These are phyloP conservation scores for Drosophila simulans DNA, from an alignment of 1,140 invertebrate species.

Conservation along the genomic window DNA sequence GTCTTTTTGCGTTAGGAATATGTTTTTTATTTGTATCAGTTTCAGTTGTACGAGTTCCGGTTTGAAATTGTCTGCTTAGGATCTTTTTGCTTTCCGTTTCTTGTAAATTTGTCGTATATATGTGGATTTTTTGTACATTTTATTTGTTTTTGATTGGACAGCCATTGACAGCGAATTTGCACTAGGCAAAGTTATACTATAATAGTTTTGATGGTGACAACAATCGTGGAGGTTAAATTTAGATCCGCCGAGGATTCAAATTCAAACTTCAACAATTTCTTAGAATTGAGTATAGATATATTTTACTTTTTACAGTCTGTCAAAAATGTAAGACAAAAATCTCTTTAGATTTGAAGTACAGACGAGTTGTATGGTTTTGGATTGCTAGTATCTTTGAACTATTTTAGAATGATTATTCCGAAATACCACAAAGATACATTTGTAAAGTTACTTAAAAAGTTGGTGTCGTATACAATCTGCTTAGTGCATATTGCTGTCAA, in stretches of 20 bases:
- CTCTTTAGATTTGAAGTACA: no score
- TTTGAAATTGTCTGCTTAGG: constrained; percentile 47
- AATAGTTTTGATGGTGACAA: neutral
- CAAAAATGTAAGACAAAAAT: neutral
- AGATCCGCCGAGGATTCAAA: constrained; percentile 1
- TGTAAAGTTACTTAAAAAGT: neutral
- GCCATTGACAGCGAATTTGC: constrained; percentile 26
- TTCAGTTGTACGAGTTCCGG: constrained; percentile 75
- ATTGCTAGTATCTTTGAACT: constrained; percentile 7
- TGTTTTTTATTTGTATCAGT: constrained; percentile 68
- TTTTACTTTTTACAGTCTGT: neutral
- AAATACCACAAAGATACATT: constrained; percentile 13
- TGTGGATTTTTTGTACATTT: constrained; percentile 75
- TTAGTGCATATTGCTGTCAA: constrained; percentile 41
- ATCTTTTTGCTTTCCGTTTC: constrained; percentile 35
- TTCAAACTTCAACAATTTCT: neutral
- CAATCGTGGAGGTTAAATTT: constrained; percentile 34
- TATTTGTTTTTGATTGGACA: constrained; percentile 45
- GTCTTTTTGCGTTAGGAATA: constrained; percentile 75
- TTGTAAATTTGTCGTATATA: constrained; percentile 75
- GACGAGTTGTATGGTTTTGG: neutral
- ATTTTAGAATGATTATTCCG: neutral
- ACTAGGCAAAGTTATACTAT: constrained; percentile 57
- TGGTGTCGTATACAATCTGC: constrained; percentile 25
- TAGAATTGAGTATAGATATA: neutral